Conservation (phyloP, 2,797 vertebrate genomes). For the Bradypodion pumilum region DNA sequence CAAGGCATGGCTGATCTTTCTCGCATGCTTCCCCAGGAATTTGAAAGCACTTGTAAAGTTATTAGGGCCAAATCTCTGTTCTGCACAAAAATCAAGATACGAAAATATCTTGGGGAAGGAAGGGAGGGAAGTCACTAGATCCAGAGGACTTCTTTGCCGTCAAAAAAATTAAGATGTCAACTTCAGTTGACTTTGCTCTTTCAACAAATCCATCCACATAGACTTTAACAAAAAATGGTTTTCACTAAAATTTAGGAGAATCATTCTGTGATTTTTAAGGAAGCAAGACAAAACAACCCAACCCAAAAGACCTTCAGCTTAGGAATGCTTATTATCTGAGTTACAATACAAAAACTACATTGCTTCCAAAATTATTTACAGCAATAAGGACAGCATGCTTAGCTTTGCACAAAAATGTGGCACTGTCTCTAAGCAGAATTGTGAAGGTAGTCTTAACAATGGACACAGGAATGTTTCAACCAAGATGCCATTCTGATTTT, state of each 20-base stretch:
- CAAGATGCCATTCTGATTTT: neutral
- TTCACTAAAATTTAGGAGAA: constrained; percentile 16
- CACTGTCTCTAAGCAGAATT: neutral
- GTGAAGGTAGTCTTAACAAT: neutral
- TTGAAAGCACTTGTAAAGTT: neutral
- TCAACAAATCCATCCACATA: constrained; percentile 43
- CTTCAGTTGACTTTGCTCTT: neutral
- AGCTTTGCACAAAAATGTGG: neutral
- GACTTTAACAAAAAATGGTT: neutral
- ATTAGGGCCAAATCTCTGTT: neutral
- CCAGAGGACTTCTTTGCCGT: constrained; percentile 48
- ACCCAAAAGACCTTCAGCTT: constrained; percentile 43
- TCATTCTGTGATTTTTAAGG: constrained; percentile 48
- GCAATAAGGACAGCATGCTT: neutral
- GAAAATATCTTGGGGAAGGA: constrained; percentile 12
- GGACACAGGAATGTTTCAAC: neutral
- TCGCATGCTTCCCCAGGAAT: neutral
- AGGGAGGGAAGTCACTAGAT: constrained; percentile 38
- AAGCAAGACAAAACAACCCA: constrained; percentile 25
- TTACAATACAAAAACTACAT: constrained; percentile 22
- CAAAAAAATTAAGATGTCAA: constrained; percentile 65
- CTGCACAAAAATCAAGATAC: constrained; percentile 40
- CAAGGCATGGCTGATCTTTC: constrained; percentile 37
- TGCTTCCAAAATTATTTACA: neutral
- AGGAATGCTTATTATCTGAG: constrained; percentile 39